Base-by-base conservation (phyloP, 2,113 vertebrate species). In the Brienomyrus brachyistius region DNA sequence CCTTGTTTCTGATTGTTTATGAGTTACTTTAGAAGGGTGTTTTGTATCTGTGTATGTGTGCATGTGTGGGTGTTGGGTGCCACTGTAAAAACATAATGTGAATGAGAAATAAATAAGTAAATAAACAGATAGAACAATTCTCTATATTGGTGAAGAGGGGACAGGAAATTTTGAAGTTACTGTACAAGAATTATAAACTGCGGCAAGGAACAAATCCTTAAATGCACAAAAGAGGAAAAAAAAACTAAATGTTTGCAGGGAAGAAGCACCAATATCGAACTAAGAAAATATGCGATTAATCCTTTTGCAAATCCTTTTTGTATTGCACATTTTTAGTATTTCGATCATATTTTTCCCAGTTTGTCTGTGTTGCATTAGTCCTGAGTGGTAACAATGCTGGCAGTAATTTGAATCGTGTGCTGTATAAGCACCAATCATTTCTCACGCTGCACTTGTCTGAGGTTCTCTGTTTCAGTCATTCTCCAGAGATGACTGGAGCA, bases 381-480 rank as follows among this genome's bases (percentile, higher is more conserved):
- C 17, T 80, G 35, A 80, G 74, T 80, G 74, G 31, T 19, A 8
- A 43, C 74, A 17, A 80, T 21, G 15, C 35, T 40, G 10, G 4
- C 62, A 31, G 62, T 13, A 70, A 31, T 70, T 70, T 31, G n/a
- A 31, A 70, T 70, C 10, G 3, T 3, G 10, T 70, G 62, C 27
- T 31, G n/a, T 31, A 70, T 70, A 3, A 13, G n/a, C n/a, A 31
- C 62, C 62, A 31, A 31, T 70, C 62, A 31, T 31, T 70, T 70
- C 62, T 13, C 62, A 31, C 1, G n/a, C 19, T 9, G 35, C 90
- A 83, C 47, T 27, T 88, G 85, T 89, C 91, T 93, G 92, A 45
- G 90, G 92, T 92, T 94, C 93, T 90, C 90, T 51, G 52, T 70
- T 70, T 93, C 92, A 95, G 92, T 95, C 94, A 93, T 92, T 89